Conservation (phyloP, 2,888 invertebrate genomes). For the Hirtodrosophila confusa region DNA sequence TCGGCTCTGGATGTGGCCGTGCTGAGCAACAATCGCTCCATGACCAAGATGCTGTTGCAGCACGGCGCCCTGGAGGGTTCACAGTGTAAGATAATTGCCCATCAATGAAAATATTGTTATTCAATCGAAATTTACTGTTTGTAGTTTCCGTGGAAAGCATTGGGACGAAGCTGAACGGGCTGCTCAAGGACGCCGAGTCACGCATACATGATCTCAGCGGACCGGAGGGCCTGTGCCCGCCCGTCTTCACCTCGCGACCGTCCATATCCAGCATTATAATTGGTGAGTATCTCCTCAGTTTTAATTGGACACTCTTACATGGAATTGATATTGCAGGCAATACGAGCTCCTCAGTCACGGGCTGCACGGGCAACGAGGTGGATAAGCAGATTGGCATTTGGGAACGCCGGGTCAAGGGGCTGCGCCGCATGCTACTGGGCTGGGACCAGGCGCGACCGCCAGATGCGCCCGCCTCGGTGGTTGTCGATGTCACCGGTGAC, state of each 20-base stretch:
- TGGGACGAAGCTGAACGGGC: conserved; percentile 90
- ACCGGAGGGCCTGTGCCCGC: conserved; percentile 84
- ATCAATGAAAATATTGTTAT: too few relatives aligned
- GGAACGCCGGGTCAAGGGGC: conserved; percentile 88
- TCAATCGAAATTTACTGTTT: not conserved
- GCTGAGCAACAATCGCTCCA: conserved; percentile 93
- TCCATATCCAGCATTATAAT: conserved; percentile 86
- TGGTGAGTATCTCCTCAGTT: conserved; percentile 79
- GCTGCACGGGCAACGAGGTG: conserved; percentile 90
- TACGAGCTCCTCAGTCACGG: conserved; percentile 86
- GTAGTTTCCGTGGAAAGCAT: conserved; percentile 86
- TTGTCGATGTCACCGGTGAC: conserved; percentile 87
- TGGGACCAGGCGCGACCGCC: conserved; percentile 95
- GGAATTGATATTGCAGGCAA: conserved; percentile 71
- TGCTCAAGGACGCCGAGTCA: conserved; percentile 93
- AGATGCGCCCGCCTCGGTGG: conserved; percentile 91
- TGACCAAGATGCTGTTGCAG: conserved; percentile 95
- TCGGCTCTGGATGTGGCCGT: conserved; percentile 97
- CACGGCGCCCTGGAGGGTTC: conserved; percentile 94
- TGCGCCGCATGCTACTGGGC: conserved; percentile 90
- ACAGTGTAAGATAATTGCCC: conserved; percentile 86
- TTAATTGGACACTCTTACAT: not conserved
- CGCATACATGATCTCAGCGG: conserved; percentile 91
- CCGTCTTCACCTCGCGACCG: conserved; percentile 83
- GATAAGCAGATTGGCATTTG: conserved; percentile 94